A percentile compares a stretch with the other conserved stretches of the same genome.
These are phyloP conservation scores for Saguinus imperator DNA, from an alignment of 2,113 vertebrate species.

Conservation along the genomic window DNA sequence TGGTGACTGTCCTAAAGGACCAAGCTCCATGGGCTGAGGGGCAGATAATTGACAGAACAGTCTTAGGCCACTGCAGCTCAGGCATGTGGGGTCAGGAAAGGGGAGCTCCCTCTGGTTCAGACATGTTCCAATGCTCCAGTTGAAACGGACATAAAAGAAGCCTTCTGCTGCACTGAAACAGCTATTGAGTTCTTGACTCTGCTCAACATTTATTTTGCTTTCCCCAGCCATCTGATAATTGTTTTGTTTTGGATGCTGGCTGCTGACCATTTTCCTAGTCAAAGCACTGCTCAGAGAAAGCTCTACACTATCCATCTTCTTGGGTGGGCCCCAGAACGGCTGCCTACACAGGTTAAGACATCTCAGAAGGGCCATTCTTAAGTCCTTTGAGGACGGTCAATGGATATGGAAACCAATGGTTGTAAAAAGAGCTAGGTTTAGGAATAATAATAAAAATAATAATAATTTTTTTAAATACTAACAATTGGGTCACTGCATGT, in stretches of 20 bases:
- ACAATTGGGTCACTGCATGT: not conserved
- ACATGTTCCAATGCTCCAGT: not conserved
- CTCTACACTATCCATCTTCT: conserved; percentile 57
- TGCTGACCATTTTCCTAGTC: conserved; percentile 67
- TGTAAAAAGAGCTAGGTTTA: not conserved
- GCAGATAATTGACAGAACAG: not conserved
- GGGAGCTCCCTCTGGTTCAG: not conserved
- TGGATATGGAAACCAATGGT: not conserved
- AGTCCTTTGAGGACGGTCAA: not conserved
- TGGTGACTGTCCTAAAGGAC: not conserved
- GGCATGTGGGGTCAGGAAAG: conserved; percentile 34
- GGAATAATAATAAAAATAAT: not conserved
- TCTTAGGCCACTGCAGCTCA: not conserved
- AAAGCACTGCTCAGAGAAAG: conserved; percentile 64
- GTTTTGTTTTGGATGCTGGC: conserved; percentile 74
- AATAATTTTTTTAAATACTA: not conserved
- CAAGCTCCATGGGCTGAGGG: not conserved
- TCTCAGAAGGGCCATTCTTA: conserved; percentile 40
- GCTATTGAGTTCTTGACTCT: conserved; percentile 48
- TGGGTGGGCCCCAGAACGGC: conserved; percentile 63
- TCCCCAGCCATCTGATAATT: conserved; percentile 73
- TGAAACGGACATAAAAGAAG: conserved; percentile 65
- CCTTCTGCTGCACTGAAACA: conserved; percentile 61
- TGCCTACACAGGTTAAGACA: conserved; percentile 28
- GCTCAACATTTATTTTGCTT: conserved; percentile 73